phyloP scores from a whole-genome alignment of 2,113 vertebrate genomes.

The Scalopus aquaticus region DNA sequence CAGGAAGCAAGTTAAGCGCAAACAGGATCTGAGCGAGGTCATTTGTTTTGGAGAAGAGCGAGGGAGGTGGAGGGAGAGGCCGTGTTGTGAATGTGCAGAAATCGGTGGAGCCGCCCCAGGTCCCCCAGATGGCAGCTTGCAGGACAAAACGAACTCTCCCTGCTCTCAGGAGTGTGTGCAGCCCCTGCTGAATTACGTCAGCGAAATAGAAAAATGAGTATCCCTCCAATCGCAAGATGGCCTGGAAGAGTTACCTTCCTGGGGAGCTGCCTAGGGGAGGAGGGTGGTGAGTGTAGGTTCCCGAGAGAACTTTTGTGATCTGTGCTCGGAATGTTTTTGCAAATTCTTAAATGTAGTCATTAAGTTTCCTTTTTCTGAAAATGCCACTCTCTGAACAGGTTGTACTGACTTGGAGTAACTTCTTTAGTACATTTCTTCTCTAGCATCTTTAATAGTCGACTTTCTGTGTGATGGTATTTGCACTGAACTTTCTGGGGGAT shows the following conservation, averaged over 20 bases:
- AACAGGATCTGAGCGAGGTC: conserved; percentile 54
- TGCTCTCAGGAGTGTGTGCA: neutral
- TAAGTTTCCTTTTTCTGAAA: neutral
- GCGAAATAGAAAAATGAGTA: neutral
- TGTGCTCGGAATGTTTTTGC: neutral
- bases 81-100: accelerated
- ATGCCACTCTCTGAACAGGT: neutral
- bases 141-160: neutral
- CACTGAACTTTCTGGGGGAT: neutral
- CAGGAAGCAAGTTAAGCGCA: neutral
- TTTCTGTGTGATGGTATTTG: neutral
- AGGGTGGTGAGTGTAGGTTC: accelerated
- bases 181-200: neutral
- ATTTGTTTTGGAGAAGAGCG: neutral
- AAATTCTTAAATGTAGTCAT: neutral
- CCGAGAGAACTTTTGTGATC: neutral
- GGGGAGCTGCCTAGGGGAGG: neutral
- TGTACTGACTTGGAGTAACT: neutral
- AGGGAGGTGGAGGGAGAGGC: neutral
- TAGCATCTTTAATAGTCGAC: too few species aligned
- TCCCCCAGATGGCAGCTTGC: neutral
- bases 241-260: neutral
- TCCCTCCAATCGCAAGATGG: neutral
- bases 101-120: neutral
- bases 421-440: neutral